phyloP scores from a whole-genome alignment of 2,888 invertebrate species.

The Cerastis leucographa region DNA sequence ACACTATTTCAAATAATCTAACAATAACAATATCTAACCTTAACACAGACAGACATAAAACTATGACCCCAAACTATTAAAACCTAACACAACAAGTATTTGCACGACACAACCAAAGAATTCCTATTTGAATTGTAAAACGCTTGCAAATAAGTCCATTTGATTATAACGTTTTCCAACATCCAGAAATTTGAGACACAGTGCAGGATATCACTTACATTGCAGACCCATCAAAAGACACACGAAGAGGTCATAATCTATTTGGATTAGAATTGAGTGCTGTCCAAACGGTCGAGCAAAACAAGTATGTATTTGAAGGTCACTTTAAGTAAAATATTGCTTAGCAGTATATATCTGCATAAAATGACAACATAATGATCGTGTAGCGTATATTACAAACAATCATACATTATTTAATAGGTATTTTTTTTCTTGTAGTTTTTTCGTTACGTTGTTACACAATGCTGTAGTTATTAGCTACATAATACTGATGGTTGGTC shows the following conservation, averaged over 20 bases:
- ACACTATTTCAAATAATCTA: slow-evolving; percentile 18
- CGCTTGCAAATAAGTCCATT: slow-evolving; percentile 64
- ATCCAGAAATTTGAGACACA: slow-evolving; percentile 55
- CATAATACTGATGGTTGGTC: slow-evolving; percentile 10
- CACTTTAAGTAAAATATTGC: slow-evolving; percentile 58
- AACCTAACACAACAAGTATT: slow-evolving; percentile 47
- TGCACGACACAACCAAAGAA: slow-evolving; percentile 59
- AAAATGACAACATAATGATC: slow-evolving; percentile 44
- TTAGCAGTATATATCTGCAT: slow-evolving; percentile 59
- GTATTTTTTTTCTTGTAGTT: slow-evolving; percentile 35
- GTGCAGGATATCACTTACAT: slow-evolving; percentile 53
- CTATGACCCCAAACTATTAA: slow-evolving; percentile 35
- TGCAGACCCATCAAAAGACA: slow-evolving; percentile 31
- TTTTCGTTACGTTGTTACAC: slow-evolving; percentile 30
- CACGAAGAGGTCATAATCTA: slow-evolving; percentile 40
- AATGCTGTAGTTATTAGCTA: slow-evolving; percentile 38
- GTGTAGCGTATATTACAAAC: slow-evolving; percentile 38
- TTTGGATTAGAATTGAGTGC: slow-evolving; percentile 44
- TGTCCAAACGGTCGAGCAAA: slow-evolving; percentile 43
- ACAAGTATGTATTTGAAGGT: slow-evolving; percentile 61
- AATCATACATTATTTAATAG: slow-evolving; percentile 56
- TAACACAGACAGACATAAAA: slow-evolving; percentile 17
- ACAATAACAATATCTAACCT: too few species aligned
- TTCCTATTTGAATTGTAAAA: slow-evolving; percentile 70
- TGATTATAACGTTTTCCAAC: slow-evolving; percentile 59